Evolutionary conservation across 2,888 invertebrate species (phyloP), one percentile per base, ranked within the genome.

Genomic region (Masnerella sp.): DNA sequence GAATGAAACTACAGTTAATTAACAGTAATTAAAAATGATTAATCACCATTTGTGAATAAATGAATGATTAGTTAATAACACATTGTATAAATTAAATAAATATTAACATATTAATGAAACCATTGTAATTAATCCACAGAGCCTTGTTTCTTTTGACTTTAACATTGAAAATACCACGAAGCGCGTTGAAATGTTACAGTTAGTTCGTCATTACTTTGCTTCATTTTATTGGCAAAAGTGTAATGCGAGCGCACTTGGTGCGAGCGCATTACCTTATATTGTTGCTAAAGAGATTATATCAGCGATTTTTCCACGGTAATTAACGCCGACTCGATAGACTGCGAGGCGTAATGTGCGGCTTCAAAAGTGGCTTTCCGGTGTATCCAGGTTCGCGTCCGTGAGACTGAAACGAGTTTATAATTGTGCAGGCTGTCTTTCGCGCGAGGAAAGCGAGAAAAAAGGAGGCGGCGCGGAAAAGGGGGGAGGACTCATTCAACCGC

Each of bases 271-370:
- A 34, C 58, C 64, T 69, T 69, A 69, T 69, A 59, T 69, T 65
- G 47, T 71, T 70, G 64, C 68, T 71, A 58, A 73, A 64, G 59
- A 74, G 73, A 74, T 76, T 68, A 67, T 76, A 76, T 74, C 76
- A 71, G 68, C 45, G 42, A 76, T 71, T 76, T 76, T 76, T 71
- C 76, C 74, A 74, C 74, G 74, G 74, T 65, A 74, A 76, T 76
- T 74, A 76, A 76, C 70, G 68, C 52, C 68, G 40, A 25, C 74
- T 71, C 64, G 62, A 74, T 76, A 76, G 47, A 70, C 40, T 61
- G 49, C 69, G 62, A 62, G 72, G 59, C 64, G 54, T 69, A 69
- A 74, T 69, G 65, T 65, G 65, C 54, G 25, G 54, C 69, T 65
- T 54, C 64, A 52, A 59, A n/a, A 65, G 68, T 69, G 56, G 43